Conservation (phyloP, 1,140 invertebrate genomes). For the Temnothorax longispinosus region DNA sequence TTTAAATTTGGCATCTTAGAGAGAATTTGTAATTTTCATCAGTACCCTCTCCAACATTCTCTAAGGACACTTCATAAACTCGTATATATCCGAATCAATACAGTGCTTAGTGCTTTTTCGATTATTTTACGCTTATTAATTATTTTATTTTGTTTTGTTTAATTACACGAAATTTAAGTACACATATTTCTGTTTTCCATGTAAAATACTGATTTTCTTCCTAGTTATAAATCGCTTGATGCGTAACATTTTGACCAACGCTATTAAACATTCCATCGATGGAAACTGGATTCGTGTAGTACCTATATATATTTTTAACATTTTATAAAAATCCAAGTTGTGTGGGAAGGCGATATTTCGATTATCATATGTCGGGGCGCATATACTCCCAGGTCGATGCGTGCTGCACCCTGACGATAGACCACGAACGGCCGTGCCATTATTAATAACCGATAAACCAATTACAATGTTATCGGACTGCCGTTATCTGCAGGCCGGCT, state of each 20-base stretch:
- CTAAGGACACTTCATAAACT: not conserved
- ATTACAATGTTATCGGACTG: slow-evolving; percentile 73
- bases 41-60: too few species aligned
- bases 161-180: too few species aligned
- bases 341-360: slow-evolving; percentile 8
- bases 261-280: not conserved
- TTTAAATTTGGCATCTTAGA: slow-evolving; percentile 13
- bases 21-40: not conserved
- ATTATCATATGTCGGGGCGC: slow-evolving; percentile 38
- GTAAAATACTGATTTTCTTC: not conserved
- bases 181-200: not conserved
- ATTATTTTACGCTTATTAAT: too few species aligned
- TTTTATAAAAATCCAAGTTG: slow-evolving; percentile 22
- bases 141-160: too few species aligned
- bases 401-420: slow-evolving; percentile 40
- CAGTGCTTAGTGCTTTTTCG: not conserved
- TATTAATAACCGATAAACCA: slow-evolving; percentile 78
- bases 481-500: slow-evolving; percentile 42
- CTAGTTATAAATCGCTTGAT: not conserved
- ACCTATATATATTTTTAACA: not conserved
- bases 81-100: not conserved
- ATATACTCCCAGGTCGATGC: not conserved
- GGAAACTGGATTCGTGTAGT: not conserved
- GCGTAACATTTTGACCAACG: not conserved
- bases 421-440: slow-evolving; percentile 51